Evolutionary conservation across 2,797 vertebrate genomes (phyloP).

Genomic region (Pangasius krempfi): DNA sequence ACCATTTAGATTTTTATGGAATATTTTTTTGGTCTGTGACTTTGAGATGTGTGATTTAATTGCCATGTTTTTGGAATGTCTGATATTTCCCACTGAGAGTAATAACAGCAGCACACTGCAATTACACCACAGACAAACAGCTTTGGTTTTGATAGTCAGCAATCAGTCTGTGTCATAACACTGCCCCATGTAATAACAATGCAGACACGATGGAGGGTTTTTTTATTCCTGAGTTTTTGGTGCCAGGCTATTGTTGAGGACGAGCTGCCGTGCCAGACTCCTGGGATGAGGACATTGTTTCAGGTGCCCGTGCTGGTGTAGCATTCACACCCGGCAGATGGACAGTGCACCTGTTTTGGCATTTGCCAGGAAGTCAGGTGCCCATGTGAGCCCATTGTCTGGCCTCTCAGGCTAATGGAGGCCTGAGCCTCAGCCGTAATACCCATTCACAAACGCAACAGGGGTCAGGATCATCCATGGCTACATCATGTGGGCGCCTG

Average conservation of each 20-base stretch:
- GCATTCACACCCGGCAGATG: slow-evolving; percentile 55
- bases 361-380: slow-evolving; percentile 55
- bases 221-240: slow-evolving; percentile 25
- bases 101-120: slow-evolving; percentile 36
- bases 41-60: slow-evolving; percentile 38
- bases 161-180: slow-evolving; percentile 49
- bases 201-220: slow-evolving; percentile 3
- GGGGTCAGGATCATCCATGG: slow-evolving; percentile 32
- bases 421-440: slow-evolving; percentile 29
- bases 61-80: slow-evolving; percentile 39
- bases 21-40: background rate
- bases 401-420: slow-evolving; percentile 45
- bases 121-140: slow-evolving; percentile 50
- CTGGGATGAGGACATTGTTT: slow-evolving; percentile 53
- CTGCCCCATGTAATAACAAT: slow-evolving; percentile 41
- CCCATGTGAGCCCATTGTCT: slow-evolving; percentile 46
- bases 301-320: slow-evolving; percentile 31
- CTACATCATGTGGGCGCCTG: slow-evolving; percentile 11
- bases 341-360: slow-evolving; percentile 56
- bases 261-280: slow-evolving; percentile 31
- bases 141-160: slow-evolving; percentile 43
- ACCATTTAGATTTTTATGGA: background rate
- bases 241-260: slow-evolving; percentile 50
- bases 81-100: slow-evolving; percentile 31
- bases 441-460: slow-evolving; percentile 48